Percentiles rank a stretch among this genome's conserved stretches.
These are phyloP conservation scores for Drosophila subpulchrella DNA, from an alignment of 1,140 invertebrate species.

Conservation along the genomic window DNA sequence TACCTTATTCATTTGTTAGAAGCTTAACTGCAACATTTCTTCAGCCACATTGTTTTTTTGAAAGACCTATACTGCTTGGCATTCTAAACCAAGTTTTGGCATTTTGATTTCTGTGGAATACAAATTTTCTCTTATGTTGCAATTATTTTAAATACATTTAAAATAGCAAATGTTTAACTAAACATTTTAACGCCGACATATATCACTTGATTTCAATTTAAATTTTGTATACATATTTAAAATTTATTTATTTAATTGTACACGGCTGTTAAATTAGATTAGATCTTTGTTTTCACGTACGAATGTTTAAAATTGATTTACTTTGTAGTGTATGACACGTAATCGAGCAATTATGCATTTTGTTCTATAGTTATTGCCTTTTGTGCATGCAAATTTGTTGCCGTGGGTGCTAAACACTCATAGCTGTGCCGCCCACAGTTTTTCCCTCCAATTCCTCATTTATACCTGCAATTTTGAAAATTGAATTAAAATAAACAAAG, in stretches of 20 bases:
- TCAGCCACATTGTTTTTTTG: background rate
- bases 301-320: constrained; percentile 34
- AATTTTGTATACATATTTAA: background rate
- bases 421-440: constrained; percentile 34
- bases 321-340: constrained; percentile 9
- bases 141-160: too few relatives aligned
- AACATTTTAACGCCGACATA: too few relatives aligned
- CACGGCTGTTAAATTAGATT: constrained; percentile 14
- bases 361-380: constrained; percentile 46
- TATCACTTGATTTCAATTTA: background rate
- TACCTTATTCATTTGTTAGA: too few relatives aligned
- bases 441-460: constrained; percentile 32
- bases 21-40: too few relatives aligned
- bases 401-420: constrained; percentile 46
- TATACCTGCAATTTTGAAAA: constrained; percentile 26
- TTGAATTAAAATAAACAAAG: constrained; percentile 39
- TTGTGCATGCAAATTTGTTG: constrained; percentile 40
- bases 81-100: too few relatives aligned
- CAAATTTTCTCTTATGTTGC: too few relatives aligned
- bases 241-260: constrained; percentile 23
- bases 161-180: too few relatives aligned
- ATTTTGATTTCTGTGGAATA: too few relatives aligned
- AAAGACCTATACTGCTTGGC: background rate
- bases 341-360: constrained; percentile 49
- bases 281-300: constrained; percentile 19